Base-by-base conservation (phyloP, 2,797 vertebrate genomes). In the Poeciliopsis paucimaculata region DNA sequence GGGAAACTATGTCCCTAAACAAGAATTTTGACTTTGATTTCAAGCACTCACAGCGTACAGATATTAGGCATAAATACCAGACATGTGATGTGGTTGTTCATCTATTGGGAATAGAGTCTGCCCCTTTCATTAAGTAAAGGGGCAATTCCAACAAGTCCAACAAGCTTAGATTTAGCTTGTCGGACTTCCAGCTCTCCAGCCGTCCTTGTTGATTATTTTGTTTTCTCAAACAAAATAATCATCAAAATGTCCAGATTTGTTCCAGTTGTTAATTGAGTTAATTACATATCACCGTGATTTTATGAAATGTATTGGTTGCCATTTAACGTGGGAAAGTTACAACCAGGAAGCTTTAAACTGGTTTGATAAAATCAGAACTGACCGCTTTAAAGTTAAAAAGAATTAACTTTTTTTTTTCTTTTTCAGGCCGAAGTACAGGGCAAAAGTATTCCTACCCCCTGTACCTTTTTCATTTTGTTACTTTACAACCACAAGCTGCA, bases 131-230 rank as follows among this genome's bases (percentile, higher is more conserved):
- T 34, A 34, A 34, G 31, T 34, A 34, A 34, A 34, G 31, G 31
- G 31, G 31, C 31, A 34, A 34, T 34, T 34, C 31, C 31, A 34
- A 34, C 31, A 34, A 34, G 31, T 34, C 31, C 31, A 34, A 34
- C 31, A 34, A 34, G 31, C 31, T 64, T 64, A 31, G 31, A 34
- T 49, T 71, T 15, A 77, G 70, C 60, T 78, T 72, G 26, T 75
- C 78, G 70, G 28, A 26, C 34, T 73, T 73, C 55, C 31, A 46
- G 72, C 34, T 87, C n/a, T 85, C 49, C 47, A 23, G 43, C 53
- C 73, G 49, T 66, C 82, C 81, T 85, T n/a, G n/a, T n/a, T n/a
- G n/a, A n/a, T n/a, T n/a, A n/a, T n/a, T n/a, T n/a, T n/a, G n/a
- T n/a, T 71, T 45, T n/a, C 12, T 45, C 41, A 23, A 51, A 9